phyloP scores from a whole-genome alignment of 2,797 vertebrate species.

The Oreonectes daqikongensis region DNA sequence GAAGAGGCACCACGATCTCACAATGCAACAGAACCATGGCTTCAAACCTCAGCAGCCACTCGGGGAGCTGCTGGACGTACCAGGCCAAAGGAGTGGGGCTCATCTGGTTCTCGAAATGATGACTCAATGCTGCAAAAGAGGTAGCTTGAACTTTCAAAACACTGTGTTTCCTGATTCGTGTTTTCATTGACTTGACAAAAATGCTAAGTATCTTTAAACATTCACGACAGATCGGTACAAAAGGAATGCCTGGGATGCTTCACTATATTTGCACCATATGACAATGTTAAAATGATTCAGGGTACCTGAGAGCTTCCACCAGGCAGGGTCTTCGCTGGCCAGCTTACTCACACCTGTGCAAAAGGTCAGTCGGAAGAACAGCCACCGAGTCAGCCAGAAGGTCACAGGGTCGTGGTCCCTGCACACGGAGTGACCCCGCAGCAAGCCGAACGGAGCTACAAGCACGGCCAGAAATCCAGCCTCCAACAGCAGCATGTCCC shows the following conservation, averaged over 20 bases:
- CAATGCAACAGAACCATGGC: conserved; percentile 76
- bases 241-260: neutral
- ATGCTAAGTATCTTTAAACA: too few species aligned
- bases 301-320: conserved; percentile 86
- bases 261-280: too few species aligned
- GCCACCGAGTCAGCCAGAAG: conserved; percentile 85
- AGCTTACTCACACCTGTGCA: conserved; percentile 83
- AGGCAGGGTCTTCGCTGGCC: conserved; percentile 80
- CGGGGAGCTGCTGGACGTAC: conserved; percentile 79
- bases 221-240: too few species aligned
- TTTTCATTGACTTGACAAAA: too few species aligned
- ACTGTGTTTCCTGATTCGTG: too few species aligned
- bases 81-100: conserved; percentile 80
- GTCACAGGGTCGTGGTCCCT: conserved; percentile 69
- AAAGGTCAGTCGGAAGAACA: conserved; percentile 86
- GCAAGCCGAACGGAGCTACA: conserved; percentile 74
- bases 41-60: conserved; percentile 82
- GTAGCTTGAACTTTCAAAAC: neutral
- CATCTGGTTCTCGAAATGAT: conserved; percentile 83
- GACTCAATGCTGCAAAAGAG: conserved; percentile 75
- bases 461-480: conserved; percentile 78
- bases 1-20: conserved; percentile 75
- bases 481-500: conserved; percentile 85
- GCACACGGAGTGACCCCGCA: conserved; percentile 32
- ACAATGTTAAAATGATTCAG: neutral